Base-by-base conservation (phyloP, 2,888 invertebrate genomes). In the Nephrocerus scutellatus region DNA sequence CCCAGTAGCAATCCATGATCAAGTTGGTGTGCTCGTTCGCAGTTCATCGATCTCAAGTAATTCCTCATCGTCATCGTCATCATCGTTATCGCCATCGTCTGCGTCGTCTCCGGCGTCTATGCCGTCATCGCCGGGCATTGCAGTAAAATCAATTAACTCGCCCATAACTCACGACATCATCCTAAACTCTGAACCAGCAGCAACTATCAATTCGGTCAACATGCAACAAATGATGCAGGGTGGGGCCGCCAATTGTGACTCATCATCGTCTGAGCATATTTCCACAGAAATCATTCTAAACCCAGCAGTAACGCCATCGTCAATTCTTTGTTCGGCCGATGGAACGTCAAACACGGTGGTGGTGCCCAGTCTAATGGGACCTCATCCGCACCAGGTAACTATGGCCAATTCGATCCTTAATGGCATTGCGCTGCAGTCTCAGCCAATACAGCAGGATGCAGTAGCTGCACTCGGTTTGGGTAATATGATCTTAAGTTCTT, bases 241-340 rank as follows among this genome's bases (percentile, higher is more conserved):
- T 15, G n/a, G n/a, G n/a, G 39, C 36, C 7, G 36, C 39, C 6
- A 22, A 37, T n/a, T 8, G 34, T 14, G 32, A 29, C 4, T n/a
- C 34, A 33, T 42, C 9, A 10, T 13, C 10, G 34, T 22, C 5
- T 12, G 47, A 47, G 4, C 44, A 56, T 2, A 49, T 63, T 6
- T 60, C 60, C 60, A 22, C 57, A 60, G 79, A 79, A 46, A 74
- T 75, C 14, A 80, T 80, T 43, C 68, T 80, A 47, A 77, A 72
- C 64, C 70, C 76, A 6, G 73, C 74, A 36, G 72, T 79, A 40
- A 76, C 79, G 1, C 79, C 79, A 1, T 74, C 73, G 48, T 63
- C 66, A 8, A 63, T 80, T 60, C 72, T 81, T 58, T 75, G 75
- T 43, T 67, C 61, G 31, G 57, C 61, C 2, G 66, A 60, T 43